phyloP scores from a whole-genome alignment of 2,888 invertebrate species.

The Microctonus aethiopoides region DNA sequence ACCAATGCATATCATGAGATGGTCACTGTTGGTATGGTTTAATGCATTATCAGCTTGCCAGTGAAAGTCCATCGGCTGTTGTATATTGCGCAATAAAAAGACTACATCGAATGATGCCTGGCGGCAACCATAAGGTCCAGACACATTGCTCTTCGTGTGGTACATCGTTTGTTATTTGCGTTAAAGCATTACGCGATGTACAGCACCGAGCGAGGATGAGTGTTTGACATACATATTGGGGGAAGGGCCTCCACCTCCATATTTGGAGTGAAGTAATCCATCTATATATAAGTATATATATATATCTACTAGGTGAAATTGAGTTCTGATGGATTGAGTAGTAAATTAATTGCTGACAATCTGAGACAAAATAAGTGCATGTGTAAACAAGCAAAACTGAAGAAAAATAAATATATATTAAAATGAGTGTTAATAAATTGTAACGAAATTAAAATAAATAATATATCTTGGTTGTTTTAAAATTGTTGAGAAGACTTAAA shows the following conservation, averaged over 20 bases:
- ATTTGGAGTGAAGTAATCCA: background rate
- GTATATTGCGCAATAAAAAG: constrained; percentile 36
- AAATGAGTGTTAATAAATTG: background rate
- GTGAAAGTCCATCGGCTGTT: constrained; percentile 39
- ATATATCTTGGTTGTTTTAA: background rate
- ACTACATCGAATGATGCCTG: constrained; percentile 24
- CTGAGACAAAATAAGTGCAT: background rate
- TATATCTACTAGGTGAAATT: background rate
- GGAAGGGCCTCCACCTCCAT: background rate
- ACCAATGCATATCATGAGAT: background rate
- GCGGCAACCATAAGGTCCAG: constrained; percentile 20
- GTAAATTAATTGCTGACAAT: background rate
- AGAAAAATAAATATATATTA: background rate
- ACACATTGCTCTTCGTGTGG: background rate
- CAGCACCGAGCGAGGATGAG: background rate
- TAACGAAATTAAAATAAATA: background rate
- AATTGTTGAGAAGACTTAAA: background rate
- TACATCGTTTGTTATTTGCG: background rate
- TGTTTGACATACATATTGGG: constrained; percentile 4
- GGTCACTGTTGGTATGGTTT: background rate
- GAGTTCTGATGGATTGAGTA: background rate
- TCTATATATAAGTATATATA: too few relatives aligned
- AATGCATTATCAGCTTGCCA: constrained; percentile 35
- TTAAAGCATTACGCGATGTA: background rate
- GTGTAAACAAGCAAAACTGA: background rate